These are phyloP conservation scores for Hypena proboscidalis DNA, from an alignment of 2,888 invertebrate species.

Conservation along the genomic window DNA sequence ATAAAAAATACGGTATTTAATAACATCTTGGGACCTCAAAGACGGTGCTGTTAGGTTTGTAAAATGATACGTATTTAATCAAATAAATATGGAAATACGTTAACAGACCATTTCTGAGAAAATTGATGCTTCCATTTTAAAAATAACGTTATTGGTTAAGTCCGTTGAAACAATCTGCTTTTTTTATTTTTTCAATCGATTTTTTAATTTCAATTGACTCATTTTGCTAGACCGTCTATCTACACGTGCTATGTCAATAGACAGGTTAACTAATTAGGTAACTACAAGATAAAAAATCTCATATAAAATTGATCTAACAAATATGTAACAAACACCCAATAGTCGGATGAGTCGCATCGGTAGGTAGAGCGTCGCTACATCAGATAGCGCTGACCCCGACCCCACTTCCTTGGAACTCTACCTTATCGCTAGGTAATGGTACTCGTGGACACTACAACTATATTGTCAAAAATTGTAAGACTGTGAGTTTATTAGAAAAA, in stretches of 20 bases:
- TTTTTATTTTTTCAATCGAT: no score
- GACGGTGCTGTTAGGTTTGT: constrained; percentile 21
- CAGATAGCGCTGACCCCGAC: constrained; percentile 40
- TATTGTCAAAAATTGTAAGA: not conserved
- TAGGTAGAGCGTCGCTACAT: constrained; percentile 8
- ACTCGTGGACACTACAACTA: constrained; percentile 9
- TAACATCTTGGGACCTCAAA: constrained; percentile 34
- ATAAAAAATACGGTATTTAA: constrained; percentile 42
- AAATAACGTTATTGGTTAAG: no score
- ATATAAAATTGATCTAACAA: constrained; percentile 2
- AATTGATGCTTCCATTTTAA: no score
- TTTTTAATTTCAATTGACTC: no score
- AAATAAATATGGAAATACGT: constrained; percentile 4
- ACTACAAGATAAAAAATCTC: no score
- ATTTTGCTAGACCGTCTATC: no score
- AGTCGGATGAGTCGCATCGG: not conserved
- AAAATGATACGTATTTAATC: constrained; percentile 11
- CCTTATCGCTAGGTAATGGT: constrained; percentile 26
- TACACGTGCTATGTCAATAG: no score
- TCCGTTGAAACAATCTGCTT: no score
- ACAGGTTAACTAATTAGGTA: no score
- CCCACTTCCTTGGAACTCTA: constrained; percentile 50
- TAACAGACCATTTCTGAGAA: constrained; percentile 1
- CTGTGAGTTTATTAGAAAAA: not conserved
- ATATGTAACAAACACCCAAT: not conserved